Evolutionary conservation across 2,113 vertebrate species (phyloP), one percentile per base, ranked within the genome.

Genomic region (Ivindomyrus marchei): DNA sequence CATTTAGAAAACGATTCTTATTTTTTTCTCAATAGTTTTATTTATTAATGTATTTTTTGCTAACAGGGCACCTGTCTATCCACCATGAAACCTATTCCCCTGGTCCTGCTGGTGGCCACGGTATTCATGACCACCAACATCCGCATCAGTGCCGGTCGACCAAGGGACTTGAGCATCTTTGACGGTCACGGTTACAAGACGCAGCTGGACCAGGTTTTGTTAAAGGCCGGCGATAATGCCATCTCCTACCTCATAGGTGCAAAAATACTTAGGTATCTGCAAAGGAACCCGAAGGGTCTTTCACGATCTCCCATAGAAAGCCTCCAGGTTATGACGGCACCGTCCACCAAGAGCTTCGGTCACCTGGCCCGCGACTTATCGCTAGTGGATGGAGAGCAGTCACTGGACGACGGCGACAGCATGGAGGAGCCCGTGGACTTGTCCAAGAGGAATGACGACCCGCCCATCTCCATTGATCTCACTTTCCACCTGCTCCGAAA

Each of bases 401-500:
- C 53, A 6, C n/a, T 56, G 13, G 91, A 92, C 19, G 90, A 90
- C 39, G 87, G 89, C 24, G 86, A 91, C 88, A 92, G 92, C 80
- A 86, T 92, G 21, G 92, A 93, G 39, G 92, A 92, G 39, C 90
- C 93, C 21, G 46, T 89, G 52, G 90, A 93, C 87, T 91, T 93
- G 89, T 88, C 92, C 88, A 97, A 97, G 90, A 95, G 98, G 88
- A 94, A 94, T 91, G 95, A 96, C 1, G 96, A 97, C 66, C 96
- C 97, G 5, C 96, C 97, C 0, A 96, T 98, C 83, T 98, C 98
- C 91, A 98, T 99, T 89, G 97, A 99, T 94, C 96, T 99, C 93
- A 97, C 97, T 88, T 98, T 98, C 95, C 97, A 98, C 95, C 95
- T 99, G 86, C 95, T 99, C 89, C 94, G 97, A 94, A 97, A 97